Base-by-base conservation (phyloP, 2,113 vertebrate species). In the Notarius lentiginosus region DNA sequence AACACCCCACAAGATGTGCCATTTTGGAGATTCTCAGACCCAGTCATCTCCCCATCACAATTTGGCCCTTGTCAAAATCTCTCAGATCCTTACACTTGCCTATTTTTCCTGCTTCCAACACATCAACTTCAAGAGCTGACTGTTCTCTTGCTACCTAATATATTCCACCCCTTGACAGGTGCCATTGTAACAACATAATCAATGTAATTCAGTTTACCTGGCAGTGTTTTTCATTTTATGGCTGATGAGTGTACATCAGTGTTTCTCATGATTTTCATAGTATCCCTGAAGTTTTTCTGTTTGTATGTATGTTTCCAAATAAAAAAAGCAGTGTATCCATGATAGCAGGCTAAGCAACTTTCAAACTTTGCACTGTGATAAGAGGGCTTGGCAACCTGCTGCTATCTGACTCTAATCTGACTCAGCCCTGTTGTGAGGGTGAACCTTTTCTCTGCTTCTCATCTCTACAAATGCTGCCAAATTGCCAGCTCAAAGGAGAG, bases 371-470 rank as follows among this genome's bases (percentile, higher is more conserved):
- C 17, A 34, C n/a, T 41, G 56, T 60, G 30, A 60, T 60, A 60
- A 80, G 56, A 81, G 34, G 4, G 24, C 41, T 76, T 20, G 61
- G 89, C 90, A 82, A 84, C 92, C 92, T 87, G 92, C 92, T 91
- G 92, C 84, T 88, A 60, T 55, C 89, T 91, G 93, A 90, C 90
- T 91, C 70, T 90, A 88, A 85, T 72, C 86, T 90, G 89, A 94
- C 93, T 90, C 89, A 87, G 86, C 66, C 83, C 75, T 79, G 73
- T 79, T 17, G 84, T 68, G 84, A 65, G 60, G 58, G 47, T 88
- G 80, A 76, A 47, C 88, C 86, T 80, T 60, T 89, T 85, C 89
- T 68, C 80, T 83, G 66, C 66, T 56, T 86, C 76, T 55, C 77
- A 58, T 79, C 27, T 30, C 58, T 17, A 58, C 53, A 77, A 76